A percentile compares a stretch with the other conserved stretches of the same genome.
Conservation (phyloP, 37 sponge, comb jelly and placozoan genomes). For the Oopsacas minuta region DNA sequence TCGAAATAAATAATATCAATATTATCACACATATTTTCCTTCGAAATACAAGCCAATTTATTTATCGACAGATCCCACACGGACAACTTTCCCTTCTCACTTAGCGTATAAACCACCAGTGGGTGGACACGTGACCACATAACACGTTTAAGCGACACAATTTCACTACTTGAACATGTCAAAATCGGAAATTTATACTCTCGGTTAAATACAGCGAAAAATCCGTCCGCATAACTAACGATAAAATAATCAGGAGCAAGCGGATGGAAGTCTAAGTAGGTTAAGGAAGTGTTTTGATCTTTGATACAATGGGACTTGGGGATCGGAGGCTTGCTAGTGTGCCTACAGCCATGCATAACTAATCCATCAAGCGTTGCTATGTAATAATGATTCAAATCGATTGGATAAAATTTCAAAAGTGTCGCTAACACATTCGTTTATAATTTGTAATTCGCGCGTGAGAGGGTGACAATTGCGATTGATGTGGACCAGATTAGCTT, state of each 20-base stretch:
- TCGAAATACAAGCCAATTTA: not conserved
- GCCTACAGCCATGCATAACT: not conserved
- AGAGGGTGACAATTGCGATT: not conserved
- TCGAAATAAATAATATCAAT: not conserved
- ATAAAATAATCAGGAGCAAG: not conserved
- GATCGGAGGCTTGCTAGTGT: not conserved
- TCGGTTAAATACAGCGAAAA: not conserved
- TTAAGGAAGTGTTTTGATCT: not conserved
- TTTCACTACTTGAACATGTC: not conserved
- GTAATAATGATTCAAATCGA: not conserved
- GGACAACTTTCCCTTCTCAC: not conserved
- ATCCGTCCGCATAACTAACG: not conserved
- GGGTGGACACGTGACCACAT: conserved; percentile 3
- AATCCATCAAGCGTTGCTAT: not conserved
- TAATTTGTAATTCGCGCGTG: not conserved
- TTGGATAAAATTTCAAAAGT: not conserved
- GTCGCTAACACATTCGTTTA: not conserved
- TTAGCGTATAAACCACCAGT: not conserved
- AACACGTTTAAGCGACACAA: conserved; percentile 4
- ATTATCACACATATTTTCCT: not conserved
- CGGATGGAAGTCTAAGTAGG: not conserved
- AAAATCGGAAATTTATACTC: not conserved
- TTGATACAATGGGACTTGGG: not conserved
- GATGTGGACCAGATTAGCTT: not conserved
- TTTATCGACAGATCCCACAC: not conserved